These are phyloP conservation scores for Caradrina clavipalpis DNA, from an alignment of 2,888 invertebrate genomes.

Conservation along the genomic window DNA sequence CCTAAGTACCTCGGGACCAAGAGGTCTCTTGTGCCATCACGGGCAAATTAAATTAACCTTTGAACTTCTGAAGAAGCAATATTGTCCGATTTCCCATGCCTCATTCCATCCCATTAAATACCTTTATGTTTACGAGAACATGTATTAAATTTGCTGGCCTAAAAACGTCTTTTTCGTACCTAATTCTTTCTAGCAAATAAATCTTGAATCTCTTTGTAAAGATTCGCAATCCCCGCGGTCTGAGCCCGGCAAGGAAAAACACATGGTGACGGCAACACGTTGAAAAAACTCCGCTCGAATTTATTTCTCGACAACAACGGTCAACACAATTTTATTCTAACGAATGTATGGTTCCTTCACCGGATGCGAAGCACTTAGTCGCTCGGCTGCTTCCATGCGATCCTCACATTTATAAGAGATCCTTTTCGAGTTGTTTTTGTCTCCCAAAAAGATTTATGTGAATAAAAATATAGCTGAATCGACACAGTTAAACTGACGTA, in stretches of 20 bases:
- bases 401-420: constrained; percentile 63
- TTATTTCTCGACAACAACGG: constrained; percentile 60
- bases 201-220: constrained; percentile 48
- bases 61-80: constrained; percentile 17
- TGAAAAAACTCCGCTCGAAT: constrained; percentile 43
- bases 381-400: constrained; percentile 48
- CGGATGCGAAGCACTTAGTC: constrained; percentile 66
- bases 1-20: background rate
- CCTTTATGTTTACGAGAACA: constrained; percentile 25
- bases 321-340: constrained; percentile 62
- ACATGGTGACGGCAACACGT: constrained; percentile 36
- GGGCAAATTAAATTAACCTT: constrained; percentile 10
- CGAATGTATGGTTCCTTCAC: constrained; percentile 60
- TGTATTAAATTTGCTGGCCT: constrained; percentile 29
- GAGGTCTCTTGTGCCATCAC: constrained; percentile 13
- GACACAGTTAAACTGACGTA: constrained; percentile 19
- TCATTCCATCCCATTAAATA: constrained; percentile 37
- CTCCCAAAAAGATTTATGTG: constrained; percentile 61
- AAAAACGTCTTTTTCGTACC: constrained; percentile 17
- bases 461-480: constrained; percentile 41
- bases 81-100: constrained; percentile 9
- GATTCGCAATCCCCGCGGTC: constrained; percentile 42
- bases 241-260: constrained; percentile 36
- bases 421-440: constrained; percentile 60
- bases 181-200: constrained; percentile 38